Base-by-base conservation (phyloP, 2,113 vertebrate species). In the Regulus satrapa region DNA sequence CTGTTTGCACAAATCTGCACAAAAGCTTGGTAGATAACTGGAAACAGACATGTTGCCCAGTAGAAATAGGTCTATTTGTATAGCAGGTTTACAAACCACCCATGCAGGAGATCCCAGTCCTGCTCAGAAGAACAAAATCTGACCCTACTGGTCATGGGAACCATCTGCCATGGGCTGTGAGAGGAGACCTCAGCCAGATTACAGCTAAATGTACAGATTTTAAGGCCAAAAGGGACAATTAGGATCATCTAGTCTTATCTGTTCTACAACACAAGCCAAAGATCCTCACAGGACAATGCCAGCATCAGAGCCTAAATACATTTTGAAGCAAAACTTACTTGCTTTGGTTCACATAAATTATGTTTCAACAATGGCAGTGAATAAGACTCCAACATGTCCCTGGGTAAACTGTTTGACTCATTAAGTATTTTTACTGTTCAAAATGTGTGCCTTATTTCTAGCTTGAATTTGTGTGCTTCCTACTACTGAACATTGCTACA, bases 41-140 rank as follows among this genome's bases (percentile, higher is more conserved):
- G 87, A 95, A 97, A 91, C 84, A 96, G 84, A 85, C 71, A 40
- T 24, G 62, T 18, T 94, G 46, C 51, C 78, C 67, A 40, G 41
- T 26, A 72, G 77, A 76, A 92, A 28, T 26, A 88, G 49, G 64
- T 62, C 56, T 88, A 18, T 58, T 56, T 64, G 31, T 51, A 31
- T 0, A 69, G 40, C 5, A 68, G 16, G 41, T 49, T 76, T 80
- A 85, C 23, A 73, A 95, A 89, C 13, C 63, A 34, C 5, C 3
- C 58, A 4, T 16, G 66, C 51, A 84, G 46, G n/a, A 46, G 48
- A 55, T 14, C 29, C 32, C 77, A 82, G 64, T 31, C 58, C 58
- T 41, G 34, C 81, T 54, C 67, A 58, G 54, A 85, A 58, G 54
- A 85, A 61, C 2, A 1, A 34, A 85, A 4, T 20, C 66, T 82